Conservation (phyloP, 1,140 invertebrate genomes). For the Planococcus citri region DNA sequence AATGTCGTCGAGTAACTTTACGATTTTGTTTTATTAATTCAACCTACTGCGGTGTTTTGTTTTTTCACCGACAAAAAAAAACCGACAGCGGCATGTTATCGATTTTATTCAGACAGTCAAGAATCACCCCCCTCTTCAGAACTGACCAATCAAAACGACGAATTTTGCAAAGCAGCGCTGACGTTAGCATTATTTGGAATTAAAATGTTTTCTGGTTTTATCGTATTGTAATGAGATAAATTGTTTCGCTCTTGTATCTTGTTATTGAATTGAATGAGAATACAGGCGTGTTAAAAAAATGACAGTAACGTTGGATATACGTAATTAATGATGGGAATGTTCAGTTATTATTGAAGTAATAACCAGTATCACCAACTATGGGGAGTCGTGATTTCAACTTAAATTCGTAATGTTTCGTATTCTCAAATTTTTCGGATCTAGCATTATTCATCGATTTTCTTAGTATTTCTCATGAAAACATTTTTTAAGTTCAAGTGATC, state of each 20-base stretch:
- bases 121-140: too few relatives aligned
- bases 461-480: not conserved
- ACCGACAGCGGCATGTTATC: too few relatives aligned
- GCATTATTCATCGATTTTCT: not conserved
- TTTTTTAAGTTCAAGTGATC: not conserved
- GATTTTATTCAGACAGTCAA: too few relatives aligned
- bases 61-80: too few relatives aligned
- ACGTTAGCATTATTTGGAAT: not conserved
- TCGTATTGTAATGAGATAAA: constrained; percentile 1
- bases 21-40: too few relatives aligned
- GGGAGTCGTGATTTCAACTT: not conserved
- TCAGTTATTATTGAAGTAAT: not conserved
- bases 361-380: not conserved
- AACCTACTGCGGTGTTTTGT: too few relatives aligned
- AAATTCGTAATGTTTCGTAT: not conserved
- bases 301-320: not conserved
- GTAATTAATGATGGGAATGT: constrained; percentile 2
- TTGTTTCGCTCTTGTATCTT: constrained; percentile 3
- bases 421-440: not conserved
- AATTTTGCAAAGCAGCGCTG: not conserved
- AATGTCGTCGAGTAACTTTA: too few relatives aligned
- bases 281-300: constrained; percentile 7
- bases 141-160: not conserved
- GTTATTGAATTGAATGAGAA: not conserved
- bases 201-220: not conserved